Evolutionary conservation across 2,113 vertebrate species (phyloP), one percentile per base, ranked within the genome.

Genomic region (Oreochromis tanganicae): DNA sequence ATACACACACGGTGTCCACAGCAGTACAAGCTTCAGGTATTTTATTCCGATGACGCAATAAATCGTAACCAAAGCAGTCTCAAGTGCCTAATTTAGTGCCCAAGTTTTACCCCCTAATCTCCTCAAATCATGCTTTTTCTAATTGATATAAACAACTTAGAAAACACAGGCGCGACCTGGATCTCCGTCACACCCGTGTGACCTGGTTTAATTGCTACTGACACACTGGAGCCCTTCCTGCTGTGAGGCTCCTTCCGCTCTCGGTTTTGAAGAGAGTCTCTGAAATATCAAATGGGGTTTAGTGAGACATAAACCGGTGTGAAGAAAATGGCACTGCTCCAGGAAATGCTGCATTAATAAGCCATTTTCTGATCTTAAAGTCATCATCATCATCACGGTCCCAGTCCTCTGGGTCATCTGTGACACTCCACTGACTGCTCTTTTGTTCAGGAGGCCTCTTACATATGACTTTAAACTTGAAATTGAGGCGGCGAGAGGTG

Each of bases 171-270:
- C 14, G 3, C 24, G 12, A 68, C 3, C 34, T 32, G 21, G 7
- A 36, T 55, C 34, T 81, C n/a, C 5, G 6, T 52, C 29, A 34
- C 21, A 48, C 10, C 16, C 17, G 24, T 81, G 24, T 68, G 24
- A 81, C 54, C 29, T 52, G 55, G n/a, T 85, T 82, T 89, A 86
- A 88, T 91, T 89, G 73, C 81, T 52, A 13, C 3, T 89, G 91
- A 92, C 87, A 86, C 5, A 36, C 46, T 52, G 85, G 61, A 38
- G 14, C 13, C 7, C 61, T 57, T 36, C 90, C 79, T 61, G 36
- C 85, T 85, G 90, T 1, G 50, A 55, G 21, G 80, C 36, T 86
- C 27, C 71, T 89, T 73, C 52, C 10, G 19, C 71, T 81, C n/a
- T 4, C n/a, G n/a, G 4, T 34, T 86, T 78, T 71, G 29, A 55